A percentile compares a stretch with the other conserved stretches of the same genome.
Conservation (phyloP, 2,888 invertebrate genomes). For the Parochlus steinenii region DNA sequence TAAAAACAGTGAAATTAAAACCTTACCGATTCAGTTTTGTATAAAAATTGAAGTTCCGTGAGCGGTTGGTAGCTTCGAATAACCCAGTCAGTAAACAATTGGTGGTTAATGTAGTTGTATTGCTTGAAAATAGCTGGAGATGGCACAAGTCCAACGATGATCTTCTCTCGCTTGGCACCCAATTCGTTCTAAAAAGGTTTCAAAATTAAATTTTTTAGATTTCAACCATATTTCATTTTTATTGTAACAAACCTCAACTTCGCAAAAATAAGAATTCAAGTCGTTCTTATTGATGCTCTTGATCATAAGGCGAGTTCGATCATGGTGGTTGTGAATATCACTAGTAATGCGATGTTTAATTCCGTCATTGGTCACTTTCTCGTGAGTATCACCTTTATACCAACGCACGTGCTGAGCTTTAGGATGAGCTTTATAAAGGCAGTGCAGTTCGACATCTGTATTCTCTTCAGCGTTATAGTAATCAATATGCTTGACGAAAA, state of each 20-base stretch:
- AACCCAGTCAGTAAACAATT: slow-evolving; percentile 8
- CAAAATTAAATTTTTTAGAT: slow-evolving; percentile 1
- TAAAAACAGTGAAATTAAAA: too few relatives aligned
- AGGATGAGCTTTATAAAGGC: slow-evolving; percentile 4
- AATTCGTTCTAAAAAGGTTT: slow-evolving; percentile 5
- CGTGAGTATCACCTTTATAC: slow-evolving; percentile 2
- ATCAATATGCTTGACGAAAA: slow-evolving; percentile 1
- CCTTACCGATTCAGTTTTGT: slow-evolving; percentile 7
- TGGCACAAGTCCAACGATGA: slow-evolving; percentile 5
- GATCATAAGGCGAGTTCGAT: slow-evolving; percentile 7
- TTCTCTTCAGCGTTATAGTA: slow-evolving; percentile 3
- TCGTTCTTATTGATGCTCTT: slow-evolving; percentile 2
- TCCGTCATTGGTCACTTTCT: too few relatives aligned
- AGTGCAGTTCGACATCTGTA: slow-evolving; percentile 2
- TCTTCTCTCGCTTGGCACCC: slow-evolving; percentile 6
- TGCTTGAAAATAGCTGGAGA: slow-evolving; percentile 6
- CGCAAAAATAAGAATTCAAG: slow-evolving; percentile 1
- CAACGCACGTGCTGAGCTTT: not conserved
- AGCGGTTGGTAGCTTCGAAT: slow-evolving; percentile 5
- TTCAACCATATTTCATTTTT: not conserved
- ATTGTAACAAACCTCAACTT: slow-evolving; percentile 6
- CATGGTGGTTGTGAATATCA: slow-evolving; percentile 6
- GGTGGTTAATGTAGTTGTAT: slow-evolving; percentile 6
- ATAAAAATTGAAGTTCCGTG: slow-evolving; percentile 3
- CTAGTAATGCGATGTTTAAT: slow-evolving; percentile 1